phyloP scores from a whole-genome alignment of 1,140 invertebrate species.

The Drosophila guanche region DNA sequence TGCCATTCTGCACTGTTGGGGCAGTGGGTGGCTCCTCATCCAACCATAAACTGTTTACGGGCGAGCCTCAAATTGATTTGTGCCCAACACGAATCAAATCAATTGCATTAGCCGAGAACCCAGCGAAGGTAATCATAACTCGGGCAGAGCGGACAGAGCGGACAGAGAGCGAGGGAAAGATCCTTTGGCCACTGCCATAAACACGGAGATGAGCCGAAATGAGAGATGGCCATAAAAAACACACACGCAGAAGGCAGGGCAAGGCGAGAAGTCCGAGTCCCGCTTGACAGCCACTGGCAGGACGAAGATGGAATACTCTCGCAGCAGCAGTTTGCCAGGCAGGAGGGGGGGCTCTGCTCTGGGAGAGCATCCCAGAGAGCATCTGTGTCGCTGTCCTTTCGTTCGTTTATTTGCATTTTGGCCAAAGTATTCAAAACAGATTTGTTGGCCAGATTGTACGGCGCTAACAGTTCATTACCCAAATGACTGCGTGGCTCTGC shows the following conservation, averaged over 20 bases:
- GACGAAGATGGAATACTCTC: constrained; percentile 7
- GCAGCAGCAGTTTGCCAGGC: constrained; percentile 7
- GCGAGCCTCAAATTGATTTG: constrained; percentile 68
- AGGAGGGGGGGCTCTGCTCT: constrained; percentile 4
- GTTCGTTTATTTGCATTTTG: constrained; percentile 72
- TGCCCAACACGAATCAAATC: constrained; percentile 53
- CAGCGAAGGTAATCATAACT: constrained; percentile 58
- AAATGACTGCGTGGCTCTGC: constrained; percentile 55
- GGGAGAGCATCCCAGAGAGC: constrained; percentile 24
- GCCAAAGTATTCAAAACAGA: constrained; percentile 75
- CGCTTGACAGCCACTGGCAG: neutral
- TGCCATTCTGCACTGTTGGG: too few species aligned
- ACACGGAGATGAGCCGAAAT: constrained; percentile 21
- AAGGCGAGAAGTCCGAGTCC: constrained; percentile 1
- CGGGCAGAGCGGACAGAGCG: neutral
- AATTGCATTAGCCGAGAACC: constrained; percentile 55
- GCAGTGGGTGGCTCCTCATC: neutral
- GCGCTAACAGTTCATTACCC: constrained; percentile 80
- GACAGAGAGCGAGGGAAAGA: neutral
- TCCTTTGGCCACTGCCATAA: neutral
- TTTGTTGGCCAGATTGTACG: constrained; percentile 77
- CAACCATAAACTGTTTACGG: constrained; percentile 67
- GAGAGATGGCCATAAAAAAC: constrained; percentile 22
- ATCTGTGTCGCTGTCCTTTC: constrained; percentile 5
- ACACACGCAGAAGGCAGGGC: neutral